phyloP scores from a whole-genome alignment of 2,888 invertebrate species.

The Eupsilia transversa region DNA sequence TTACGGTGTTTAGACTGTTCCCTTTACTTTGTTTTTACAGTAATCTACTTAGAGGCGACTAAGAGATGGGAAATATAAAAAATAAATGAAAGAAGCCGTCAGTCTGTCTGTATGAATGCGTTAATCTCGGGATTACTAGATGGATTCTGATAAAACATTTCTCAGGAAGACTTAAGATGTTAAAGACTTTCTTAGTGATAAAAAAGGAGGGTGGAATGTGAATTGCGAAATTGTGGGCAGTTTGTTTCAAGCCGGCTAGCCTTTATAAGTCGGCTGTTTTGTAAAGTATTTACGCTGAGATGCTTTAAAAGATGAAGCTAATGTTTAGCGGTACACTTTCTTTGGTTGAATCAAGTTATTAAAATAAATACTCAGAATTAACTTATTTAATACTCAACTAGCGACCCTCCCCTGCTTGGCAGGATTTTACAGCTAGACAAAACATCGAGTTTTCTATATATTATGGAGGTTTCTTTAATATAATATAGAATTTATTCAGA shows the following conservation, averaged over 20 bases:
- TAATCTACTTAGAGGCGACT: constrained; percentile 66
- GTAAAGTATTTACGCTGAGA: constrained; percentile 46
- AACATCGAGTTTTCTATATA: not conserved
- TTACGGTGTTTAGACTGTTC: constrained; percentile 54
- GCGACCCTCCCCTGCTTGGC: not conserved
- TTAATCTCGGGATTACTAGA: constrained; percentile 68
- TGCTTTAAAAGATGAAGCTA: constrained; percentile 14
- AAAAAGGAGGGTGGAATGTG: constrained; percentile 60
- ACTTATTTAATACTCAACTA: not conserved
- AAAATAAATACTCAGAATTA: constrained; percentile 1
- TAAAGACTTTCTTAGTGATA: constrained; percentile 61
- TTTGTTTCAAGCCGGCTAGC: constrained; percentile 59
- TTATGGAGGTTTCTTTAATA: not conserved
- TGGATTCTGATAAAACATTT: constrained; percentile 69
- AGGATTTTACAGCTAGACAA: not conserved
- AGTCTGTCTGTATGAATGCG: constrained; percentile 65
- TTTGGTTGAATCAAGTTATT: constrained; percentile 7
- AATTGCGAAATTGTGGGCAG: constrained; percentile 59
- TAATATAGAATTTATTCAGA: not conserved
- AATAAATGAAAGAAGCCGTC: constrained; percentile 58
- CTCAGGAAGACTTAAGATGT: constrained; percentile 64
- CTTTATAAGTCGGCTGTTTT: constrained; percentile 51
- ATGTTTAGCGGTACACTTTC: not conserved
- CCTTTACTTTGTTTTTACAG: constrained; percentile 67
- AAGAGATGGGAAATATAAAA: constrained; percentile 61